Evolutionary conservation across 35 echinoderm and acorn worm genomes (phyloP).

Genomic region (Ophiothrix spiculata): DNA sequence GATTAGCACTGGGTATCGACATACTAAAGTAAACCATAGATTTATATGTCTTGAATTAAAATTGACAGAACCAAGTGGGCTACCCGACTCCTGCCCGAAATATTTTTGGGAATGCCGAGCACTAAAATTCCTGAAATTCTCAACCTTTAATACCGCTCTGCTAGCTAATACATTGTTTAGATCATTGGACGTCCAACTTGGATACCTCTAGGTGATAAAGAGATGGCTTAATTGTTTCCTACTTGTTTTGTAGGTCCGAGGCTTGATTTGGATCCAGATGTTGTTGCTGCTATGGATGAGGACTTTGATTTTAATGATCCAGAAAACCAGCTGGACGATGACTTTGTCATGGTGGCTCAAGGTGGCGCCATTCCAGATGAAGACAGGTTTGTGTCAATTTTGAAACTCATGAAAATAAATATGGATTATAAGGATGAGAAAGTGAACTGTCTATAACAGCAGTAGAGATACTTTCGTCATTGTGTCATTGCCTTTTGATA

Average conservation of each 20-base stretch:
- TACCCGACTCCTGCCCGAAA: neutral
- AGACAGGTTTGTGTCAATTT: slow-evolving; percentile 16
- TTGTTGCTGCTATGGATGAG: slow-evolving; percentile 95
- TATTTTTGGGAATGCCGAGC: no score
- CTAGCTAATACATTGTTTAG: neutral
- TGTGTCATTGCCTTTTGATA: no score
- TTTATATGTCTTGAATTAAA: no score
- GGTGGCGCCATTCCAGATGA: neutral
- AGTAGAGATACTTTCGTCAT: no score
- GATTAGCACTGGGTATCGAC: no score
- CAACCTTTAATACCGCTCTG: neutral
- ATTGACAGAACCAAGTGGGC: neutral
- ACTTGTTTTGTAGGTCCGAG: slow-evolving; percentile 68
- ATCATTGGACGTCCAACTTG: no score
- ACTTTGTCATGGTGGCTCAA: slow-evolving; percentile 81
- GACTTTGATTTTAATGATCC: slow-evolving; percentile 95
- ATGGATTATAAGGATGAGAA: neutral
- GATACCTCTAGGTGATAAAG: no score
- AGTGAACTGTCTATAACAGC: no score
- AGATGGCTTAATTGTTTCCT: no score
- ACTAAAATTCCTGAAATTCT: neutral
- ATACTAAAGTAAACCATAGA: no score
- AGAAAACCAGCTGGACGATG: slow-evolving; percentile 84
- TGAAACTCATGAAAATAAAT: neutral
- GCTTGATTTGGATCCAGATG: slow-evolving; percentile 89